These are phyloP conservation scores for Corydoras maculifer DNA, from an alignment of 2,113 vertebrate genomes.

Conservation along the genomic window DNA sequence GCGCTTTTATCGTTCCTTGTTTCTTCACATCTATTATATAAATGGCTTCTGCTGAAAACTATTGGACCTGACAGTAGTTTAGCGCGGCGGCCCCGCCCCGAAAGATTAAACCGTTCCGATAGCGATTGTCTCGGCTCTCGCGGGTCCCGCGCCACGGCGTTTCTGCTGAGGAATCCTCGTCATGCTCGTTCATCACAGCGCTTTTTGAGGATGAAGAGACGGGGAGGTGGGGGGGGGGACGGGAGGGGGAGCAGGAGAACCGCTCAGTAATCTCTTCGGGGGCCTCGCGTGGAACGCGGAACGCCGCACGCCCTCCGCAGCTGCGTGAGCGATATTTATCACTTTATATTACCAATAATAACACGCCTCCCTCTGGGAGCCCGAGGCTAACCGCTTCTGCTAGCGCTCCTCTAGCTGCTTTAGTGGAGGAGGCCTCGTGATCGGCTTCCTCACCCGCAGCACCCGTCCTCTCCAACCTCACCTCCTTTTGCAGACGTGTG, in stretches of 20 bases:
- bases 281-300: constrained; percentile 36
- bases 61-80: no score
- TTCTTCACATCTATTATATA: no score
- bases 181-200: no score
- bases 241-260: constrained; percentile 14
- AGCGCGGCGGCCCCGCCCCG: no score
- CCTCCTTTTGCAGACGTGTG: no score
- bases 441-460: constrained; percentile 2
- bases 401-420: constrained; percentile 56
- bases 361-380: constrained; percentile 65
- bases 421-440: constrained; percentile 42
- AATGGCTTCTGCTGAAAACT: no score
- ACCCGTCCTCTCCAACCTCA: background rate
- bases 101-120: no score
- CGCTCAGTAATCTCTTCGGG: constrained; percentile 23
- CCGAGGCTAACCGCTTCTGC: constrained; percentile 67
- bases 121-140: no score
- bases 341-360: constrained; percentile 71
- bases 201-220: background rate
- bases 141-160: no score
- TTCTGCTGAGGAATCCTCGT: no score
- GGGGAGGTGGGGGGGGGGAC: background rate
- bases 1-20: no score
- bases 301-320: constrained; percentile 40
- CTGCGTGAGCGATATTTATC: constrained; percentile 60